Percentiles rank a stretch among this genome's conserved stretches.
phyloP scores from a whole-genome alignment of 2,797 vertebrate species.

The Prunella strophiata region DNA sequence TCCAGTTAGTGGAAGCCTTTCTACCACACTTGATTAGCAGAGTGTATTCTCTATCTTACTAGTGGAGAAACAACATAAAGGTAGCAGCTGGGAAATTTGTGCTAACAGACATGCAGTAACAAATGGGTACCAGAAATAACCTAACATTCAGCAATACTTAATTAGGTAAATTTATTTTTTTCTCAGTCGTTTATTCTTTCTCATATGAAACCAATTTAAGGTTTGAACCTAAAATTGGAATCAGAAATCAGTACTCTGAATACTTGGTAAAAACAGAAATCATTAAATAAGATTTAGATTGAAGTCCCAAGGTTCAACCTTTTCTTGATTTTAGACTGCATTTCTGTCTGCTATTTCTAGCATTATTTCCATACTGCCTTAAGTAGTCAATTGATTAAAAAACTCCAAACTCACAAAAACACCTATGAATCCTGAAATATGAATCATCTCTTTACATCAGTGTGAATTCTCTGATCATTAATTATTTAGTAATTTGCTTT shows the following conservation, averaged over 20 bases:
- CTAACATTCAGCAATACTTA: neutral
- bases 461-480: neutral
- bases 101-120: neutral
- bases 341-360: neutral
- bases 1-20: neutral
- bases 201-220: neutral
- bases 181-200: neutral
- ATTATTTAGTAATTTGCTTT: neutral
- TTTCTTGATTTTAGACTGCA: neutral
- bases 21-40: neutral
- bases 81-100: neutral
- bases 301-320: neutral
- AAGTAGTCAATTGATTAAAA: neutral
- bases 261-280: neutral
- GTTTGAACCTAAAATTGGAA: neutral
- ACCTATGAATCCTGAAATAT: neutral
- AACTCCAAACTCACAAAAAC: rapidly evolving
- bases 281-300: neutral
- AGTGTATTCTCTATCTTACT: neutral
- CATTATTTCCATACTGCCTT: neutral
- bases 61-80: neutral
- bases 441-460: neutral
- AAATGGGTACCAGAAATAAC: neutral
- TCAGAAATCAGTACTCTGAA: neutral
- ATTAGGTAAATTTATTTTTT: neutral